Conservation (phyloP, 1,140 invertebrate genomes). For the Orussus abietinus region DNA sequence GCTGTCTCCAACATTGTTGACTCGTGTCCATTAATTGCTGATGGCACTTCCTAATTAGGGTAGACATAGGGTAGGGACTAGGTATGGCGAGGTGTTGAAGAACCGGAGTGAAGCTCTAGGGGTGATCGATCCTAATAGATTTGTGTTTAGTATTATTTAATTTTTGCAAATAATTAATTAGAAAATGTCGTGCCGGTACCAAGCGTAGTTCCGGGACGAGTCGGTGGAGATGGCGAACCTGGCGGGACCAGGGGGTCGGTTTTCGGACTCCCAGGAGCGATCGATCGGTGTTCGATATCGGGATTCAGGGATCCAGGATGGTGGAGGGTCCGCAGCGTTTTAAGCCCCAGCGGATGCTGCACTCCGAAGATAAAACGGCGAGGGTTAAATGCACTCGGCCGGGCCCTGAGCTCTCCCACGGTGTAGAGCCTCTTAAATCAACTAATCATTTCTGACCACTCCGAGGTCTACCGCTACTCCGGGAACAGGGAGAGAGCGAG, state of each 20-base stretch:
- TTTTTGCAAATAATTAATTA: too few relatives aligned
- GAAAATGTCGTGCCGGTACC: slow-evolving; percentile 4
- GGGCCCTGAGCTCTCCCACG: slow-evolving; percentile 20
- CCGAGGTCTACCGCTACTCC: too few relatives aligned
- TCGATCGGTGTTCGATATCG: slow-evolving; percentile 6
- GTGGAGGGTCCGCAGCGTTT: slow-evolving; percentile 7
- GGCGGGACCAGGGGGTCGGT: too few relatives aligned
- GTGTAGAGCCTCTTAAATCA: slow-evolving; percentile 46
- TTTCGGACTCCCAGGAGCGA: not conserved
- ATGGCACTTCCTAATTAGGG: too few relatives aligned
- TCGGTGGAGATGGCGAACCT: not conserved
- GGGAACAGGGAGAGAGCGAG: too few relatives aligned
- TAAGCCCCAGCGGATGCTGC: slow-evolving; percentile 36
- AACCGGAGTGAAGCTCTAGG: too few relatives aligned
- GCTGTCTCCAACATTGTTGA: too few relatives aligned
- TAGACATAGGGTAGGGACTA: too few relatives aligned
- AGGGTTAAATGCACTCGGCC: slow-evolving; percentile 32
- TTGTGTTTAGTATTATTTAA: too few relatives aligned
- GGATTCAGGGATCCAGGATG: not conserved
- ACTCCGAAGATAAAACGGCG: slow-evolving; percentile 41
- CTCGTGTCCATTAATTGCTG: too few relatives aligned
- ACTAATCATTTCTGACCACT: slow-evolving; percentile 48
- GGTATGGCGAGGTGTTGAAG: too few relatives aligned
- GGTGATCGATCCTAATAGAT: too few relatives aligned
- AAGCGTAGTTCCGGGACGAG: not conserved